Percentiles rank a stretch among this genome's conserved stretches.
phyloP scores from a whole-genome alignment of 2,797 vertebrate species.

The Cheirogaleus major region DNA sequence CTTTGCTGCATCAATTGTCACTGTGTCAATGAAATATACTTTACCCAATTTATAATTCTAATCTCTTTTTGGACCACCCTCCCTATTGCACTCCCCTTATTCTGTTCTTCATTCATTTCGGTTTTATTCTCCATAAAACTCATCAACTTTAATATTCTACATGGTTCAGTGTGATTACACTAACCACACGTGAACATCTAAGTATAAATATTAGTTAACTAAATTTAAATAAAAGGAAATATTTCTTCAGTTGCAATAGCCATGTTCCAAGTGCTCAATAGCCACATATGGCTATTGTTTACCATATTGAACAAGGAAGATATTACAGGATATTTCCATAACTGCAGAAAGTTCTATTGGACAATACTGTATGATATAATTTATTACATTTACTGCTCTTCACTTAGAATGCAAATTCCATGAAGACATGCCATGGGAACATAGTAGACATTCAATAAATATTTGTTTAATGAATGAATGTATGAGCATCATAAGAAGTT shows the following conservation, averaged over 20 bases:
- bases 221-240: not conserved
- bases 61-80: not conserved
- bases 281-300: not conserved
- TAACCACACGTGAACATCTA: not conserved
- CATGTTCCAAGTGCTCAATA: not conserved
- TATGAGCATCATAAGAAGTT: not conserved
- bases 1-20: not conserved
- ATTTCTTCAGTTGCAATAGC: not conserved
- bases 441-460: not conserved
- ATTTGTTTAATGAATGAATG: conserved; percentile 4
- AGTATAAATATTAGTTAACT: not conserved
- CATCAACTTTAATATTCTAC: not conserved
- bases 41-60: not conserved
- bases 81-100: not conserved
- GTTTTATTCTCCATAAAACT: not conserved
- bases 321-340: not conserved
- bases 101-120: not conserved
- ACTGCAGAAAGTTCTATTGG: not conserved
- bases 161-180: not conserved
- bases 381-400: not conserved
- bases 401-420: not conserved
- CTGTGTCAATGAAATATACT: not conserved
- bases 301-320: not conserved
- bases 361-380: not conserved
- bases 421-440: not conserved